Evolutionary conservation across 2,113 vertebrate genomes (phyloP), one percentile per base, ranked within the genome.

Genomic region (Crypturellus undulatus): DNA sequence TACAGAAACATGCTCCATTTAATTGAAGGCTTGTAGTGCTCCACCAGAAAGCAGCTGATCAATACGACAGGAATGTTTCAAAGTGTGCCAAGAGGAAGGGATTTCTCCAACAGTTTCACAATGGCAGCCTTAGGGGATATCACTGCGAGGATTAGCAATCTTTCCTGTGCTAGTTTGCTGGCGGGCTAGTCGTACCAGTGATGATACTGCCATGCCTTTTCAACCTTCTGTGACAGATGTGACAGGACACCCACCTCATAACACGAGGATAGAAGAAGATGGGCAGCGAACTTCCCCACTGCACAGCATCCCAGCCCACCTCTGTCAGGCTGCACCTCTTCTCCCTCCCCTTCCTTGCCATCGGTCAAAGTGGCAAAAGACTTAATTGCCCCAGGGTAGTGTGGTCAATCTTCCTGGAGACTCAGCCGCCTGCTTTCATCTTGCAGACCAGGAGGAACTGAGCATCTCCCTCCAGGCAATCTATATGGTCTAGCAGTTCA

Each of bases 401-500:
- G 60, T 75, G 69, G 68, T 96, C 95, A 95, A 3, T 97, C 83
- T 96, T 97, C 79, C 93, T 95, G 75, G 83, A 97, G 94, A 96
- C 95, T 95, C 92, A 97, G 30, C 95, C 81, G 92, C 79, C 89
- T 93, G 90, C 78, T 98, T 97, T 96, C 96, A 96, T 95, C 95
- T 97, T 92, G 91, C 96, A 94, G 95, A 96, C 72, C 69, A 91
- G 93, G 82, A 96, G 90, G 89, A 97, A 95, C 87, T 86, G 87
- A 94, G 79, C 70, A 89, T 96, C 98, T 98, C 96, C 96, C 92
- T 97, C 89, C 92, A 97, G 96, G 95, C 96, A 96, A 96, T 97
- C 96, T 97, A 95, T 97, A 97, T 95, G 97, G 97, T 97, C 97
- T 96, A 96, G 96, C 96, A 96, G 97, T 96, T 98, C 97, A 92